Base-by-base conservation (phyloP, 2,113 vertebrate genomes). In the Mesembrinibis cayennensis region DNA sequence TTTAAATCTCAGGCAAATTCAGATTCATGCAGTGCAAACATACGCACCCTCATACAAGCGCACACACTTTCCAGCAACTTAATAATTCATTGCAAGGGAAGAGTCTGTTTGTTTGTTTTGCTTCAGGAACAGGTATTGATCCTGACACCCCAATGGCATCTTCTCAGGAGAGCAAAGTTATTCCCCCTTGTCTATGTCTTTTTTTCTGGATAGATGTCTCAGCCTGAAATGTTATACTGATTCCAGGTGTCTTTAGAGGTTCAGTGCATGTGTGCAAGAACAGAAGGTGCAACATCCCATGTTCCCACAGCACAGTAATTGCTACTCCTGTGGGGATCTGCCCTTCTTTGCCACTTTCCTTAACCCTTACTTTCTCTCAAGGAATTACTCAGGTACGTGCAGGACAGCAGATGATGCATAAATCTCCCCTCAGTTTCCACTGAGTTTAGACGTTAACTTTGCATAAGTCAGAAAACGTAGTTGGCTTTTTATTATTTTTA, bases 1-100 rank as follows among this genome's bases (percentile, higher is more conserved):
- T 72, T 66, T 49, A 91, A 81, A 93, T 83, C 70, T 86, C 74
- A 52, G 74, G 55, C 81, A 94, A 81, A 92, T 90, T 62, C 3
- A 12, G 40, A 71, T 77, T 58, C 44, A 53, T 52, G 32, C 27
- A 77, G 59, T 63, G 55, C 53, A 96, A 91, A 88, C 27, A 59
- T 6, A 56, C 0, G 0, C 34, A 52, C 11, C 13, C 58, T 69
- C 26, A 38, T 7, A 56, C 6, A 44, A 18, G 26, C 36, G 79
- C 20, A 49, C 1, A 1, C 0, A 1, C 53, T 71, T 87, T 44
- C 23, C 73, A 74, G 78, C n/a, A 69, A 25, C 36, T 42, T 61
- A 65, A 44, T 8, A 19, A 84, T 34, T 40, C 22, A 53, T 7
- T 77, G 30, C 45, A 92, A 81, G 38, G 19, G 16, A 77, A 65